A percentile compares a stretch with the other conserved stretches of the same genome.
Conservation (phyloP, 64 coral and sea anemone species). For the Montipora efflorescens region DNA sequence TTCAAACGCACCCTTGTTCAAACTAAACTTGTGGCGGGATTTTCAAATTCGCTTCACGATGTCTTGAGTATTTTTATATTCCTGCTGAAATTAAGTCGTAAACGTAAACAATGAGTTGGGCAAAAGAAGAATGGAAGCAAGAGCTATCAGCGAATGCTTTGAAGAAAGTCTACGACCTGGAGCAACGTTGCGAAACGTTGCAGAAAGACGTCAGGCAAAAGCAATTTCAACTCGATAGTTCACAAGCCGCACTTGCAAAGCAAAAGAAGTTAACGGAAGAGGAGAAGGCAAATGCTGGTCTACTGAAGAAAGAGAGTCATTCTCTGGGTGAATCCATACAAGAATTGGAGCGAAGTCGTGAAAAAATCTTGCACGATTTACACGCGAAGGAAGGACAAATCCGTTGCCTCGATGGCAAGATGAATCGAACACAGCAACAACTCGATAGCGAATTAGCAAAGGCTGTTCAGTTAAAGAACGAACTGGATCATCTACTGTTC, state of each 20-base stretch:
- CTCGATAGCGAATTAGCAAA: conserved; percentile 69
- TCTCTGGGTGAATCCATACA: conserved; percentile 68
- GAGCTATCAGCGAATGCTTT: conserved; percentile 82
- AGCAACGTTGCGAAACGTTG: conserved; percentile 79
- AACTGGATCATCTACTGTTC: conserved; percentile 75
- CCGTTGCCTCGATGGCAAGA: conserved; percentile 84
- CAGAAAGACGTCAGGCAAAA: conserved; percentile 84
- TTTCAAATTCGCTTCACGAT: neutral
- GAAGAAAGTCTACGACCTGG: conserved; percentile 83
- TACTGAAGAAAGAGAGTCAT: conserved; percentile 81
- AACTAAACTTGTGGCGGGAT: conserved; percentile 8
- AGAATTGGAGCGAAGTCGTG: conserved; percentile 76
- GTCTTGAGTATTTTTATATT: neutral
- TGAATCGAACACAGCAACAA: conserved; percentile 67
- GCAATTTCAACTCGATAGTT: conserved; percentile 89
- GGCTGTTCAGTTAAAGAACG: conserved; percentile 60
- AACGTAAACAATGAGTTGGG: conserved; percentile 86
- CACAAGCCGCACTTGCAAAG: conserved; percentile 85
- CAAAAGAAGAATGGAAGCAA: conserved; percentile 94
- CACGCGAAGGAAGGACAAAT: conserved; percentile 77
- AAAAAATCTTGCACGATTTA: conserved; percentile 84
- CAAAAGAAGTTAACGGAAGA: conserved; percentile 88
- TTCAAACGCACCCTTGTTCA: neutral
- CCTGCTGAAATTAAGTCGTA: neutral
- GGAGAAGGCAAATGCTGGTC: conserved; percentile 60